Evolutionary conservation across 2,113 vertebrate genomes (phyloP), one percentile per base, ranked within the genome.

Genomic region (Fregetta grallaria): DNA sequence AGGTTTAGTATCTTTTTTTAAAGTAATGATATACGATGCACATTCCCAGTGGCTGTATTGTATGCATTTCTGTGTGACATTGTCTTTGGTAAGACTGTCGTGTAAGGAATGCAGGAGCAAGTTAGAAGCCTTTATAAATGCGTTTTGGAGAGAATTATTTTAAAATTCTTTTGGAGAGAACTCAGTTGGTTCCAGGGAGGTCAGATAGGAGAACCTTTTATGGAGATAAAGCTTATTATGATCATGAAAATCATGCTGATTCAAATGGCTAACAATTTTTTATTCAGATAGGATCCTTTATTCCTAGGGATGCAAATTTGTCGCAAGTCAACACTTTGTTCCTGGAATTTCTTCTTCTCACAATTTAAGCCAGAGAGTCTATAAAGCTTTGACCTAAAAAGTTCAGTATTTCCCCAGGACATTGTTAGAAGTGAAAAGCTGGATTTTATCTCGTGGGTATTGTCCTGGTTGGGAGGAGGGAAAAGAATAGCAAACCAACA

Each of bases 331-430:
- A 20, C 34, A n/a, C 26, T 95, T 84, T 56, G 18, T 86, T 86
- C 78, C 26, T 82, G 26, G 38, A 88, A 32, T 78, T 10, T 6
- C 47, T 81, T 88, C 23, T 62, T 82, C 61, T 68, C 29, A 63
- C 36, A 59, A 22, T 85, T 92, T 73, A 61, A 86, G 71, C 38
- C 83, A 40, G 9, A 72, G 14, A 66, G 22, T 45, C 40, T 56
- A 63, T 44, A 81, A 94, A 92, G 50, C 36, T 85, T 70, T 91
- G 70, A 87, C 65, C 61, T 85, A 85, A 78, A 74, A 94, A 53
- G 40, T 75, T 55, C 65, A 77, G 4, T 85, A 32, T 71, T 93
- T 95, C 70, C 32, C 66, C 62, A 75, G 56, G 44, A 68, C 21
- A 21, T 36, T 62, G 18, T 53, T 71, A 78, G 65, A 65, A 86